Base-by-base conservation (phyloP, 2,113 vertebrate genomes). In the Ellobius talpinus region DNA sequence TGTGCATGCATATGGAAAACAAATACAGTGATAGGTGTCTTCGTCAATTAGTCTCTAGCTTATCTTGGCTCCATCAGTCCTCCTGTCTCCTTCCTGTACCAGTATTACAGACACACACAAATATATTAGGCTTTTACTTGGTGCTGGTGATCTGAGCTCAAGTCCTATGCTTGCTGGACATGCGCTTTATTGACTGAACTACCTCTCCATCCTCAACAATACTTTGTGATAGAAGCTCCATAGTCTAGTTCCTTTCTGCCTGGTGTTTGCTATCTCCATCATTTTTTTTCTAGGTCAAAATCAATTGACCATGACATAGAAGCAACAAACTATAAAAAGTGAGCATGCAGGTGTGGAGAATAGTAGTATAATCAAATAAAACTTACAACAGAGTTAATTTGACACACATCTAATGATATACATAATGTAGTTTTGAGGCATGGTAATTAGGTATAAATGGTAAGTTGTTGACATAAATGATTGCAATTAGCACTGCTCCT, bases 401-500 rank as follows among this genome's bases (percentile, higher is more conserved):
- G 95, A 95, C 90, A 94, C 33, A 29, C 26, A 94, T 52, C 66
- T 96, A 97, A 96, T 96, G 90, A 97, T 93, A 93, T 91, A 78
- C 95, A 90, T 96, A 95, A 93, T 94, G 81, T 52, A 94, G 50
- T 94, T 96, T 74, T 90, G 91, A 96, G 63, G 72, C 87, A 86
- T 86, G 23, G 7, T 89, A 96, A 97, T 98, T 97, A 93, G 50
- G 52, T 92, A 91, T 93, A 96, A 97, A 97, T 91, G 87, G 90
- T 77, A 86, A 97, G 66, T 61, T 93, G 86, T 93, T 96, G 94
- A 97, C 93, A 96, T 90, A 95, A 97, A 96, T 90, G 93, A 82
- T 79, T 96, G 70, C 63, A 96, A 96, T 96, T 96, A 97, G 92
- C 76, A 96, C 42, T 96, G 90, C 79, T 94, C 74, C 61, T 95